Evolutionary conservation across 2,797 vertebrate species (phyloP).

Genomic region (Gouania willdenowi): DNA sequence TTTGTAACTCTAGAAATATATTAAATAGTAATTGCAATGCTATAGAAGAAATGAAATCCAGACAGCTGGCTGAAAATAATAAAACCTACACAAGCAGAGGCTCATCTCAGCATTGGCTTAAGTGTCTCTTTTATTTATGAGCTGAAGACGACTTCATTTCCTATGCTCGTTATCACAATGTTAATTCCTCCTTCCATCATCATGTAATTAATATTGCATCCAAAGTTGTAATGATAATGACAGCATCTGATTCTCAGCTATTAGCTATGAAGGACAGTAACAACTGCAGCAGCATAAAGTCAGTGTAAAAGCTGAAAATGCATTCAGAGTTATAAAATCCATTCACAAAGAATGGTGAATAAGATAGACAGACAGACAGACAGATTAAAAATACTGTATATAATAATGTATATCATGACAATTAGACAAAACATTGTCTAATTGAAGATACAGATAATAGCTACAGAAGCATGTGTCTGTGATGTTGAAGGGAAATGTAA

Average conservation of each 20-base stretch:
- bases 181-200: slow-evolving; percentile 45
- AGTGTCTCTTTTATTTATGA: slow-evolving; percentile 36
- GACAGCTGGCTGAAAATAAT: slow-evolving; percentile 22
- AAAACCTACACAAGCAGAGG: slow-evolving; percentile 18
- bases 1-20: neutral
- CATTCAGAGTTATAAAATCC: neutral
- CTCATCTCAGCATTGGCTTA: slow-evolving; percentile 8
- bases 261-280: slow-evolving; percentile 21
- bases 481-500: no score
- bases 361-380: no score
- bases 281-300: slow-evolving; percentile 3
- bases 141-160: slow-evolving; percentile 39
- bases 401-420: no score
- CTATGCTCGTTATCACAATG: slow-evolving; percentile 27
- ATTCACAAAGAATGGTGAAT: neutral
- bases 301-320: slow-evolving; percentile 2
- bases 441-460: no score
- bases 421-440: no score
- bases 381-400: no score
- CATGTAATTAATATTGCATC: slow-evolving; percentile 52
- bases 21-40: slow-evolving; percentile 2
- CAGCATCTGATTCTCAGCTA: slow-evolving; percentile 33
- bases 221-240: slow-evolving; percentile 23
- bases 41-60: neutral
- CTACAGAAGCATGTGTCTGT: no score